Base-by-base conservation (phyloP, 2,113 vertebrate species). In the Elanus axillaris region DNA sequence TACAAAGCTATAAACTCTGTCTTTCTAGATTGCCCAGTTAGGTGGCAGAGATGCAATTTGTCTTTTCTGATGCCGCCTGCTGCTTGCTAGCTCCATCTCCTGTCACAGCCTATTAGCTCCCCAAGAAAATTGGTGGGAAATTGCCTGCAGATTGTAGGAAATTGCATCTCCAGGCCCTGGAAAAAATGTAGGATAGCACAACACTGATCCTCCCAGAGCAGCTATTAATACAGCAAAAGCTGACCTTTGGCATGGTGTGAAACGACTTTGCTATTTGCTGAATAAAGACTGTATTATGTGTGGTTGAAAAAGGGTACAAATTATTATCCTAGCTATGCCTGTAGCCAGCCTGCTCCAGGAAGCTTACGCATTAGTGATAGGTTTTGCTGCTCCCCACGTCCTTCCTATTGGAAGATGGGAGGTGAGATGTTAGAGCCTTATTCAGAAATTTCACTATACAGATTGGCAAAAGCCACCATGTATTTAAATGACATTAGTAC, bases 141-240 rank as follows among this genome's bases (percentile, higher is more conserved):
- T 98, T 98, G 98, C 97, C 98, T 98, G 97, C 98, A 98, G 98
- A 98, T 98, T 98, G 98, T 97, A 98, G 98, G 98, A 98, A 98
- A 99, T 98, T 98, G 98, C 98, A 98, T 98, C 98, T 98, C 97
- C 98, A 98, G 97, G 95, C 97, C 96, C 95, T 96, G 97, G 97
- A 98, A 98, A 98, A 98, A 98, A 98, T 97, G 98, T 98, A 98
- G 97, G 97, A 97, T 98, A 98, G 98, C 96, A 98, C 97, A 97
- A 98, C 98, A 98, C 96, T 97, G 98, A 98, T 98, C 98, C 97
- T 98, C 96, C 97, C 97, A 98, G 97, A 98, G 97, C 97, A 98
- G 97, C 98, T 98, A 98, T 98, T 98, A 98, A 98, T 98, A 98
- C 96, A 98, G 97, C 97, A 97, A 96, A 98, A 98, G 92, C 96